Base-by-base conservation (phyloP, 2,888 invertebrate species). In the Drosophila heteroneura region DNA sequence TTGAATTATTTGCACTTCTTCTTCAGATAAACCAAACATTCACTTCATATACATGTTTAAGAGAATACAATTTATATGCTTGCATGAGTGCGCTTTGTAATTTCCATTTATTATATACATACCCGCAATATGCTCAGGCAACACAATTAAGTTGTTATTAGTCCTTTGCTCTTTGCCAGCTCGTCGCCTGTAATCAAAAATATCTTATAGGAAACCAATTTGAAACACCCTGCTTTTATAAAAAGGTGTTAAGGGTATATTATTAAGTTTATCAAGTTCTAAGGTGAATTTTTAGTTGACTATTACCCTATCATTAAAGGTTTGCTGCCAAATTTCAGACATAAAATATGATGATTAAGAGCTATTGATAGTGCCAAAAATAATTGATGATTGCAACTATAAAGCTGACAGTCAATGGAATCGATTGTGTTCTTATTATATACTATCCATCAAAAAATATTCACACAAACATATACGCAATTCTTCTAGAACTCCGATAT, bases 71-170 rank as follows among this genome's bases (percentile, higher is more conserved):
- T 22, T 22, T 22, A 26, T 4, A 9, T 60, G 39, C 41, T 41
- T 62, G 53, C 49, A 57, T 30, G 49, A 41, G 41, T 49, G 16
- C 16, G 39, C 63, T 60, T 39, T 49, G 63, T 33, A 57, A 77
- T 67, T 59, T 63, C 37, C 63, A 71, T 72, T 67, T 35, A 56
- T 60, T 69, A 51, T 32, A 14, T n/a, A 16, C n/a, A n/a, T 28
- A 41, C 22, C 61, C 33, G 52, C 62, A 51, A 47, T 53, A 49
- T 19, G 19, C 39, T 44, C 47, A 32, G 19, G n/a, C 35, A 52
- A 60, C 14, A 28, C 67, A 78, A 71, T 80, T 80, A 75, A 56
- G 54, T 71, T 16, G 47, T 61, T 32, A 16, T 53, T 49, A 16
- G 28, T 68, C 26, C 14, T 75, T 76, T 71, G 64, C 54, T 68